Base-by-base conservation (phyloP, 1,140 invertebrate genomes). In the Cydia amplana region DNA sequence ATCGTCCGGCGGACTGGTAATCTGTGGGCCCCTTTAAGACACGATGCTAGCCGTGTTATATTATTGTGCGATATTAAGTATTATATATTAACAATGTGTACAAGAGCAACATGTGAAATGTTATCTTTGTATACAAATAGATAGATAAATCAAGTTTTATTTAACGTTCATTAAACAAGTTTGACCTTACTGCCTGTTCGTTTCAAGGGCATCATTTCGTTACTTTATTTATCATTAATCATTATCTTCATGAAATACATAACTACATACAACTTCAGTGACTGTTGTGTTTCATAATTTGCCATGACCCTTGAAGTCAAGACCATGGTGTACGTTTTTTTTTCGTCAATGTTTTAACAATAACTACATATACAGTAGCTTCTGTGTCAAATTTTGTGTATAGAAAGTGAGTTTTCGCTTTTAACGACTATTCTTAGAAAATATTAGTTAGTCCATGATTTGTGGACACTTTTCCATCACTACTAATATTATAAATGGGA, bases 221-320 rank as follows among this genome's bases (percentile, higher is more conserved):
- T 67, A 67, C 28, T 32, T 36, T 67, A 67, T 67, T 36, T 67
- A 67, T 67, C 64, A n/a, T 36, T 70, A 67, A 67, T 67, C 64
- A n/a, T 36, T 70, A 67, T 32, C 14, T 70, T 43, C 65, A 70
- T 70, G 7, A 70, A 23, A 20, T 60, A 3, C 28, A 32, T 65
- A 65, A 23, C 14, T 36, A 65, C 18, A 32, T 65, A 16, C 14
- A 36, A 65, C 12, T n/a, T 32, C 7, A 20, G 55, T 12, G 2
- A 1, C n/a, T 60, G 20, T 60, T 23, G 23, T 60, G 55, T 12
- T 60, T 60, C 20, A 20, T 55, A 55, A 60, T 60, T 32, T 32
- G 14, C 28, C 23, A 67, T 36, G 64, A n/a, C 64, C 23, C 20
- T 23, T 65, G 12, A 36, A 16, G 25, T 32, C 32, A 32, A 32